Percentiles rank a stretch among this genome's conserved stretches.
phyloP scores from a whole-genome alignment of 2,113 vertebrate genomes.

The Lepus europaeus region DNA sequence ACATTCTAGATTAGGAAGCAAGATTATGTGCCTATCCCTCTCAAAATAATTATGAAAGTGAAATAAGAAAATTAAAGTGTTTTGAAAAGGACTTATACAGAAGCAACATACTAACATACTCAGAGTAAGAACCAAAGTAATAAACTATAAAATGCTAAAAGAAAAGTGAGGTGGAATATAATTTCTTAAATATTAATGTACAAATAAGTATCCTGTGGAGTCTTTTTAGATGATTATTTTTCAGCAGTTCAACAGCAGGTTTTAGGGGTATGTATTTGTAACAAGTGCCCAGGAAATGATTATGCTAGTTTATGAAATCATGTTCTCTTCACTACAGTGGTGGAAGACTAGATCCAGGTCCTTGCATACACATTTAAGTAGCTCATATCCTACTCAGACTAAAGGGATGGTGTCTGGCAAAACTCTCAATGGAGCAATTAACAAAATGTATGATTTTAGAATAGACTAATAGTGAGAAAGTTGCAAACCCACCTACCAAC shows the following conservation, averaged over 20 bases:
- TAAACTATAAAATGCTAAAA: neutral
- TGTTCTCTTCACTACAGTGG: neutral
- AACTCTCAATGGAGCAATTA: slow-evolving; percentile 31
- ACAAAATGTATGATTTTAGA: slow-evolving; percentile 20
- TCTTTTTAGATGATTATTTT: neutral
- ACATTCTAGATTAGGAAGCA: neutral
- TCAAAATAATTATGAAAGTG: neutral
- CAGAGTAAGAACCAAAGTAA: neutral
- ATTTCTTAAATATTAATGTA: neutral
- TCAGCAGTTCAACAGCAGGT: neutral
- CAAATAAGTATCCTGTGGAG: neutral
- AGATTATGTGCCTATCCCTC: neutral
- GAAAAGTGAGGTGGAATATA: neutral
- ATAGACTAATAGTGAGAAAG: slow-evolving; percentile 31
- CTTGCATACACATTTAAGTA: neutral
- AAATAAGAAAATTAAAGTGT: neutral
- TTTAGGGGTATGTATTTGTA: neutral
- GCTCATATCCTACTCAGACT: rapidly evolving
- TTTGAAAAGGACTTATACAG: neutral
- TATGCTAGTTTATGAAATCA: neutral
- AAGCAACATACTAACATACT: neutral
- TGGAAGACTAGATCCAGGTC: neutral
- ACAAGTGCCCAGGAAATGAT: neutral
- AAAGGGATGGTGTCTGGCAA: neutral
- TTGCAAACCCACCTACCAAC: neutral